Conservation (phyloP, 1,140 invertebrate genomes). For the Lepidotrigona ventralis region DNA sequence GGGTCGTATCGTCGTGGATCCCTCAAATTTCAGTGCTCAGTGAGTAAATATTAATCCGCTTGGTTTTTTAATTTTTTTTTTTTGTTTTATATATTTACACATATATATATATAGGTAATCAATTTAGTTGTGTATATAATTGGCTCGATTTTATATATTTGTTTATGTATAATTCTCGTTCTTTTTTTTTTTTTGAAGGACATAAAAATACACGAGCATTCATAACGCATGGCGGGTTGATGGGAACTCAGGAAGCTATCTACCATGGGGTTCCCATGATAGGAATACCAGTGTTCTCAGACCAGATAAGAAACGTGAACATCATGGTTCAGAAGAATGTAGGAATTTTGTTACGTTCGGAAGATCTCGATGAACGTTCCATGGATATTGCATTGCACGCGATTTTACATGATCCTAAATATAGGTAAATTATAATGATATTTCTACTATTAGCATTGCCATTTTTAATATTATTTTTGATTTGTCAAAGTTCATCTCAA, state of each 20-base stretch:
- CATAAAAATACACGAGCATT: constrained; percentile 81
- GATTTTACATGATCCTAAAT: constrained; percentile 66
- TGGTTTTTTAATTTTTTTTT: no score
- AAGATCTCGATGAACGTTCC: constrained; percentile 62
- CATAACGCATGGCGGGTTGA: constrained; percentile 86
- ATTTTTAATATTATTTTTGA: no score
- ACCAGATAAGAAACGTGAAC: constrained; percentile 82
- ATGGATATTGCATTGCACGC: constrained; percentile 63
- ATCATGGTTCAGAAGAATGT: constrained; percentile 64
- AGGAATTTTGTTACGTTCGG: constrained; percentile 58
- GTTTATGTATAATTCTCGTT: no score
- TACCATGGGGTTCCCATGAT: constrained; percentile 87
- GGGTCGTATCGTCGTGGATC: constrained; percentile 62
- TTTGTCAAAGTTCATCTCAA: no score
- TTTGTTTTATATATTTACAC: no score
- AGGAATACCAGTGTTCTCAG: constrained; percentile 85
- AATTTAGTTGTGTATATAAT: no score
- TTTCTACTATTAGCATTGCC: background rate
- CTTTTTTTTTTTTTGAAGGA: constrained; percentile 48
- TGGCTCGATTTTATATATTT: no score
- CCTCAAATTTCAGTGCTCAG: background rate
- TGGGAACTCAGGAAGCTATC: constrained; percentile 86
- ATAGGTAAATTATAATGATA: constrained; percentile 54
- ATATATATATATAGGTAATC: background rate
- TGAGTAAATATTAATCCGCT: background rate